Conservation (phyloP, 2,888 invertebrate genomes). For the Acrobasis consociella region DNA sequence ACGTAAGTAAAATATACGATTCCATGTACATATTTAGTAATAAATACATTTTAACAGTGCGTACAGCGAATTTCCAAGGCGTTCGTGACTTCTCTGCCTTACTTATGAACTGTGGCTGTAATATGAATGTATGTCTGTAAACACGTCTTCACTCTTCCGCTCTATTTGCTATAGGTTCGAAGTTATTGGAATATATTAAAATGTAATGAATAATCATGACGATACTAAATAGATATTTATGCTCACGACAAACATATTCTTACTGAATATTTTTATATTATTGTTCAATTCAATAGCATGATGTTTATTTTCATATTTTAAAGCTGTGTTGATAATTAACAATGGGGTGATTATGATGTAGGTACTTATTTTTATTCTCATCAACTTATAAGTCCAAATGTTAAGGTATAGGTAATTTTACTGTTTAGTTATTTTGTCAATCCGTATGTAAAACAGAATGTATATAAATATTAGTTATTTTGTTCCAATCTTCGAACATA, state of each 20-base stretch:
- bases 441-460: neutral
- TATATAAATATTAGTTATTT: conserved; percentile 27
- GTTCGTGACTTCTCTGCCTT: conserved; percentile 43
- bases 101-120: conserved; percentile 45
- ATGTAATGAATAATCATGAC: conserved; percentile 24
- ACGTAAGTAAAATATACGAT: conserved; percentile 17
- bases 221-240: neutral
- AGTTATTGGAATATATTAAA: conserved; percentile 44
- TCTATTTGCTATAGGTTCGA: conserved; percentile 45
- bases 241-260: neutral
- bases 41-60: conserved; percentile 35
- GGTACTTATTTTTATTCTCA: no score
- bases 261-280: no score
- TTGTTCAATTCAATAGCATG: no score
- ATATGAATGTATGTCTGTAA: conserved; percentile 42
- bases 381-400: no score
- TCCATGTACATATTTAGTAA: conserved; percentile 34
- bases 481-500: conserved; percentile 44
- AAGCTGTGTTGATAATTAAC: no score
- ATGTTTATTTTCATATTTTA: no score
- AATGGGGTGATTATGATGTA: no score
- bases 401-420: no score
- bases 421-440: no score
- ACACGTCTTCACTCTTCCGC: conserved; percentile 45
- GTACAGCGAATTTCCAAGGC: conserved; percentile 42